phyloP scores from a whole-genome alignment of 2,113 vertebrate species.

The Steatornis caripensis region DNA sequence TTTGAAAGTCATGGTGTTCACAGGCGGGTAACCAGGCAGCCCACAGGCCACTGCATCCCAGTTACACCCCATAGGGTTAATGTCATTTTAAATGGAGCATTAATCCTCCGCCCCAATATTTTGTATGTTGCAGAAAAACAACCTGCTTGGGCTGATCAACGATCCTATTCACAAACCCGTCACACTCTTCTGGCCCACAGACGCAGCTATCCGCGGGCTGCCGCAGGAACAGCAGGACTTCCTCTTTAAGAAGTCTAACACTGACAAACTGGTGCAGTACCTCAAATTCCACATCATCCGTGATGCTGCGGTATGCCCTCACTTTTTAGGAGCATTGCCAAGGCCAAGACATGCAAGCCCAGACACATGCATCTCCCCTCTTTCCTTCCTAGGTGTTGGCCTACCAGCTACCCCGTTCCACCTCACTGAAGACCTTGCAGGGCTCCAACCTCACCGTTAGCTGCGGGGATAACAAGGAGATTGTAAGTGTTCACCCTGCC shows the following conservation, averaged over 20 bases:
- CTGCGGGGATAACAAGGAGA: constrained; percentile 73
- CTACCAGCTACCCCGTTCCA: constrained; percentile 65
- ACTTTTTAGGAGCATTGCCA: background rate
- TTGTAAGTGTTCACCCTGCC: constrained; percentile 71
- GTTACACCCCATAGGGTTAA: background rate
- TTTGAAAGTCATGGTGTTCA: background rate
- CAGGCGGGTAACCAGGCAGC: background rate
- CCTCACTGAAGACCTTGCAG: constrained; percentile 80
- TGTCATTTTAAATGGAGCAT: background rate
- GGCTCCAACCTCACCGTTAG: constrained; percentile 81
- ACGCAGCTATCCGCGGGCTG: constrained; percentile 77
- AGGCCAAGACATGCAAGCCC: background rate
- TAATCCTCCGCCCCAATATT: background rate
- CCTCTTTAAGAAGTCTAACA: constrained; percentile 80
- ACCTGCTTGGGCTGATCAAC: constrained; percentile 73
- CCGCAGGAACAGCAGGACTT: constrained; percentile 81
- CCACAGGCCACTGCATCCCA: background rate
- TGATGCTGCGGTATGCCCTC: constrained; percentile 72
- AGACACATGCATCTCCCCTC: fast-evolving
- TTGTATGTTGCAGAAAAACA: constrained; percentile 78
- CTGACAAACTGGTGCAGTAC: constrained; percentile 78
- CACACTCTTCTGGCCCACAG: constrained; percentile 87
- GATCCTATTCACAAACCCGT: constrained; percentile 79
- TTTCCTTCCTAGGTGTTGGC: constrained; percentile 61
- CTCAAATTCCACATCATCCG: constrained; percentile 88